phyloP scores from a whole-genome alignment of 2,797 vertebrate genomes.

The Gouania willdenowi region DNA sequence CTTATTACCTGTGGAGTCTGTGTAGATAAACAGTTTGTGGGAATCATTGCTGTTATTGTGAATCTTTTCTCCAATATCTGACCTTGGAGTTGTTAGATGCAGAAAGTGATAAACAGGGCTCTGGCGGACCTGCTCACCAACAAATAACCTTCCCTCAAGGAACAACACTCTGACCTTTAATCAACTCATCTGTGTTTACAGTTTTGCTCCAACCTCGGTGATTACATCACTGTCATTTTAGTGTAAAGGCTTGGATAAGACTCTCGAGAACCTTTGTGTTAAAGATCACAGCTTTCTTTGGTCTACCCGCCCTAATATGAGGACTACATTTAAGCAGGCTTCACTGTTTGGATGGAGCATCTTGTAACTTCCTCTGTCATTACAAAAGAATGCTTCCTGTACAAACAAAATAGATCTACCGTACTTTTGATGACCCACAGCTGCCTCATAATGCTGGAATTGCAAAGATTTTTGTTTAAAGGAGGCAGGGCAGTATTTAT shows the following conservation, averaged over 20 bases:
- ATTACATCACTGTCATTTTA: not conserved
- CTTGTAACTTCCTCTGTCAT: conserved; percentile 53
- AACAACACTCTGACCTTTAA: conserved; percentile 3
- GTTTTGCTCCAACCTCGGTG: conserved; percentile 8
- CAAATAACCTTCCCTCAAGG: not conserved
- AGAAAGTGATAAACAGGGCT: no score
- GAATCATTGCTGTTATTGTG: no score
- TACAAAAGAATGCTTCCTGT: conserved; percentile 61
- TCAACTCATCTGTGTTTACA: conserved; percentile 14
- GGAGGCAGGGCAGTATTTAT: conserved; percentile 2
- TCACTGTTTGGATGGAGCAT: conserved; percentile 27
- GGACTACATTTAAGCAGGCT: conserved; percentile 30
- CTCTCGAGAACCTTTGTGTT: no score
- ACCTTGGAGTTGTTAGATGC: no score
- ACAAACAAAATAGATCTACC: conserved; percentile 2
- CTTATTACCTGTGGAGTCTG: no score
- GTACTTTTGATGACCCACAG: conserved; percentile 10
- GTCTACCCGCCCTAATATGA: conserved; percentile 35
- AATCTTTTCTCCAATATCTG: no score
- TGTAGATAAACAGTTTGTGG: no score
- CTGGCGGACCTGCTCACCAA: conserved; percentile 18
- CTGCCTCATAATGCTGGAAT: conserved; percentile 29
- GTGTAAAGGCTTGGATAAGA: conserved; percentile 16
- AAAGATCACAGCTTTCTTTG: conserved; percentile 26
- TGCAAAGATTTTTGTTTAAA: conserved; percentile 4